These are phyloP conservation scores for Ectemnius cavifrons DNA, from an alignment of 2,888 invertebrate genomes.

Conservation along the genomic window DNA sequence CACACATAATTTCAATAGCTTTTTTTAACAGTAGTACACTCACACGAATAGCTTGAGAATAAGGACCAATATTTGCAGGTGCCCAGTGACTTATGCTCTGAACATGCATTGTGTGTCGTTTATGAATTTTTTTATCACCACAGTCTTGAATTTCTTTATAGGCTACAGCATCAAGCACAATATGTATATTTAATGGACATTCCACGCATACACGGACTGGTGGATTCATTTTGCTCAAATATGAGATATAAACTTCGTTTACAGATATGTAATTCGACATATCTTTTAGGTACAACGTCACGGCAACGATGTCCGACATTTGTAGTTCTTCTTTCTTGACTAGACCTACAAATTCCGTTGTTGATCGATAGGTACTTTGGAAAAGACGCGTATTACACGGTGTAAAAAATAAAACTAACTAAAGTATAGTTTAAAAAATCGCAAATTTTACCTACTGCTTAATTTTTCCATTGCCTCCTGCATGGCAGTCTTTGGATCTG, in stretches of 20 bases:
- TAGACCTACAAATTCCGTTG: slow-evolving; percentile 63
- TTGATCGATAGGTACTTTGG: neutral
- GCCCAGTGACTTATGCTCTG: slow-evolving; percentile 98
- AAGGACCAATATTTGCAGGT: slow-evolving; percentile 98
- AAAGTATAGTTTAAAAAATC: slow-evolving; percentile 31
- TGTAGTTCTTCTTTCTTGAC: slow-evolving; percentile 72
- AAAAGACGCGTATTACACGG: neutral
- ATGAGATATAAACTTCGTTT: slow-evolving; percentile 87
- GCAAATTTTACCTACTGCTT: slow-evolving; percentile 85
- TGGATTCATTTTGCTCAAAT: slow-evolving; percentile 88
- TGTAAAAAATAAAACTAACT: slow-evolving; percentile 13
- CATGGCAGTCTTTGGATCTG: slow-evolving; percentile 83
- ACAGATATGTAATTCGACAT: slow-evolving; percentile 89
- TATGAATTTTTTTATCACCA: slow-evolving; percentile 67
- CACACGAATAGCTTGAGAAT: slow-evolving; percentile 94
- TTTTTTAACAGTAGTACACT: slow-evolving; percentile 63
- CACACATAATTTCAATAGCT: slow-evolving; percentile 28
- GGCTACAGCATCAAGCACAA: slow-evolving; percentile 88
- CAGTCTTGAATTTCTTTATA: slow-evolving; percentile 77
- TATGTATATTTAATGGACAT: slow-evolving; percentile 86
- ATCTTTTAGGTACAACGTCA: slow-evolving; percentile 90
- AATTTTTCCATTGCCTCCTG: slow-evolving; percentile 87
- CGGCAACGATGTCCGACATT: slow-evolving; percentile 85
- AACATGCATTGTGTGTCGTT: slow-evolving; percentile 92
- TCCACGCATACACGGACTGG: slow-evolving; percentile 93